phyloP scores from a whole-genome alignment of 2,888 invertebrate genomes.

The Acrobasis consociella region DNA sequence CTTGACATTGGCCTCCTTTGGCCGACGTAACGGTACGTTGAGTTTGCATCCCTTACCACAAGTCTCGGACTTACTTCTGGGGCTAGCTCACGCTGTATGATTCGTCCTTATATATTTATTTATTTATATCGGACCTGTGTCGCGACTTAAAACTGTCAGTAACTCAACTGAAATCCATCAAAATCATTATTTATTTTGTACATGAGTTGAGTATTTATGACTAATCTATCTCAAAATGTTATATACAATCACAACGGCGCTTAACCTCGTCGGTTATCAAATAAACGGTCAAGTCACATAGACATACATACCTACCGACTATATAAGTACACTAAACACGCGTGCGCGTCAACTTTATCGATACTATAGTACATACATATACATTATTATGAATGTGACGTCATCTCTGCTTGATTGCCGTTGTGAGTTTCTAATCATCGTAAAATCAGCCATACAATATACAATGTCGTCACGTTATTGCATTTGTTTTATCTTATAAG shows the following conservation, averaged over 20 bases:
- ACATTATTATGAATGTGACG: slow-evolving; percentile 1
- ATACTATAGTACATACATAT: neutral
- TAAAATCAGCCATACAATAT: too few species aligned
- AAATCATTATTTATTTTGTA: neutral
- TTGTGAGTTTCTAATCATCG: too few species aligned
- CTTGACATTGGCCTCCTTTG: too few species aligned
- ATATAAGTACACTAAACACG: neutral
- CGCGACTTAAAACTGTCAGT: too few species aligned
- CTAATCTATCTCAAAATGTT: slow-evolving; percentile 16
- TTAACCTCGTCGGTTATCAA: slow-evolving; percentile 14
- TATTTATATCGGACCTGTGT: too few species aligned
- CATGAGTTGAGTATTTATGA: neutral
- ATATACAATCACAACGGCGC: slow-evolving; percentile 21
- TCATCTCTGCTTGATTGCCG: neutral
- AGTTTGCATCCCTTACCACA: too few species aligned
- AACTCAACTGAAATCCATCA: neutral
- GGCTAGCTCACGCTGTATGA: too few species aligned
- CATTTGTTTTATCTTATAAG: too few species aligned
- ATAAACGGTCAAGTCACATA: slow-evolving; percentile 7
- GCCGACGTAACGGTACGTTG: too few species aligned
- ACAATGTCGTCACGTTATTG: too few species aligned
- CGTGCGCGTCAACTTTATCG: neutral
- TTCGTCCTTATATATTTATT: too few species aligned
- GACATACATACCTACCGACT: neutral
- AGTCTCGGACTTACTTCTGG: too few species aligned